phyloP scores from a whole-genome alignment of 2,113 vertebrate genomes.

The Phodopus roborovskii region DNA sequence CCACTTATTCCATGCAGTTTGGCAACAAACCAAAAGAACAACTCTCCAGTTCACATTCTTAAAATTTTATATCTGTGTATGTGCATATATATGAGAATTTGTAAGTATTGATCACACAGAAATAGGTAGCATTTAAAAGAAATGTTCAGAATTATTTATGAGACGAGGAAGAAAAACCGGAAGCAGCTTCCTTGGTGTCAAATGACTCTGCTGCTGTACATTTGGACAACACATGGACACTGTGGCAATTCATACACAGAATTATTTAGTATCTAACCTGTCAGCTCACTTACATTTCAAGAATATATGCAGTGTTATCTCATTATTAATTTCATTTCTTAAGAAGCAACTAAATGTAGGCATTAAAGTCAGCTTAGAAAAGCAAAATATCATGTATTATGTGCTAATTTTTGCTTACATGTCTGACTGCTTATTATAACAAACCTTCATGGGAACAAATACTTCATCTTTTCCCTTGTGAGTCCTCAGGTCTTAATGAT shows the following conservation, averaged over 20 bases:
- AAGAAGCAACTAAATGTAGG: not conserved
- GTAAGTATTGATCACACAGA: not conserved
- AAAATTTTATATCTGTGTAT: not conserved
- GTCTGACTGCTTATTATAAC: not conserved
- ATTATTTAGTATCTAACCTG: not conserved
- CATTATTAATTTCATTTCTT: slow-evolving; percentile 39
- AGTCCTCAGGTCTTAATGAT: not conserved
- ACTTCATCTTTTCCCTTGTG: not conserved
- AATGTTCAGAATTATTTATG: not conserved
- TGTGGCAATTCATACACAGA: not conserved
- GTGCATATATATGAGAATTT: too few species aligned
- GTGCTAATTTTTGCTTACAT: slow-evolving; percentile 1
- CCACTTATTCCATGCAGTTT: not conserved
- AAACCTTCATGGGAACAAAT: not conserved
- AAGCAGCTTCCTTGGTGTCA: not conserved
- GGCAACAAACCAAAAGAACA: not conserved
- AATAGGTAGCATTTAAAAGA: slow-evolving; percentile 5
- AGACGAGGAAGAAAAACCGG: not conserved
- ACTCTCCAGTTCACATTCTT: not conserved
- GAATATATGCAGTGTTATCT: not conserved
- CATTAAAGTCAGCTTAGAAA: not conserved
- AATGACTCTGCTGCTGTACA: not conserved
- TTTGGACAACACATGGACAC: not conserved
- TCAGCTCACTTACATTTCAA: not conserved
- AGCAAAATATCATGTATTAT: not conserved